phyloP scores from a whole-genome alignment of 2,113 vertebrate species.

The Lichenostomus cassidix region DNA sequence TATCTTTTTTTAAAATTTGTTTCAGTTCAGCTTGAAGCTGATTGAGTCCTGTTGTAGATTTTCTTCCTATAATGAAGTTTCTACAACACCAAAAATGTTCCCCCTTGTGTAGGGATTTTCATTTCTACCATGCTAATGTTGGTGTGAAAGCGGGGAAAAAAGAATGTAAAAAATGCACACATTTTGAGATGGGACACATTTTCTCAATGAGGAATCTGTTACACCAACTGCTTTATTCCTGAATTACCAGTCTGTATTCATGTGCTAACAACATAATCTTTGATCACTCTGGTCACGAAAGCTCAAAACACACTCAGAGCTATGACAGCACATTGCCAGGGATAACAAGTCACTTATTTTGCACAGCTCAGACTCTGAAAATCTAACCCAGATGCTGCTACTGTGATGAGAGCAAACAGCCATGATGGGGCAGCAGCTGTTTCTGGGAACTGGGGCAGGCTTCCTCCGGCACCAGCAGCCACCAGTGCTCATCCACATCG shows the following conservation, averaged over 20 bases:
- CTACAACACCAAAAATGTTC: not conserved
- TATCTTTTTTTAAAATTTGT: not conserved
- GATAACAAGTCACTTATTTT: not conserved
- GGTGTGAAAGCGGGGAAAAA: not conserved
- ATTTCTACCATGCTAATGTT: not conserved
- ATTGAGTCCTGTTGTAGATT: not conserved
- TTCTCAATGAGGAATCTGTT: not conserved
- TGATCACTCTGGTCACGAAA: not conserved
- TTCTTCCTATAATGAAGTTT: not conserved
- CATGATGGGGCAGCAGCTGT: not conserved
- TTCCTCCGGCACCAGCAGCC: not conserved
- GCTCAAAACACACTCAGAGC: not conserved
- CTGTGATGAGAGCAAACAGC: not conserved
- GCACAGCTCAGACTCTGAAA: not conserved
- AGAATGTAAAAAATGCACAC: not conserved
- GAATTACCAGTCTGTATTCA: fast-evolving
- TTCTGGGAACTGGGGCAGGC: not conserved
- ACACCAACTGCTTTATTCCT: not conserved
- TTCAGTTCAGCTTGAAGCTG: not conserved
- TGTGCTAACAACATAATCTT: not conserved
- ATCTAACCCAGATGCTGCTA: not conserved
- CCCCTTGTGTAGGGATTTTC: not conserved
- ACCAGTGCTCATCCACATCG: not conserved
- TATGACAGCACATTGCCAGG: not conserved
- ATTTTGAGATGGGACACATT: not conserved